Conservation (phyloP, 2,113 vertebrate species). For the Arizona elegans region DNA sequence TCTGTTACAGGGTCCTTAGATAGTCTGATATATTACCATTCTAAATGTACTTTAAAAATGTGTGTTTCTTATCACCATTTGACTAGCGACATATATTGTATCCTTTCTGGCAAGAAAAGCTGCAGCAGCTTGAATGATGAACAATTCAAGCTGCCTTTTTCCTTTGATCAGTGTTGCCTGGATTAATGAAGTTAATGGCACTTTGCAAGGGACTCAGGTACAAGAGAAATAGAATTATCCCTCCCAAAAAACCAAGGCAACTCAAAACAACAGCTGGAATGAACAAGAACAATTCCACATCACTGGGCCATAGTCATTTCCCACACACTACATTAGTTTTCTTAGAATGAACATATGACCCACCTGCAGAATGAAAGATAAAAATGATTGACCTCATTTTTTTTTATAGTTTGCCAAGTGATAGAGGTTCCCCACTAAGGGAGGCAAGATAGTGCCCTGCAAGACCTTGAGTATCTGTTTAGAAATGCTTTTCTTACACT, state of each 20-base stretch:
- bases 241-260: background rate
- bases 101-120: background rate
- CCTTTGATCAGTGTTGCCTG: background rate
- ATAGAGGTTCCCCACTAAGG: background rate
- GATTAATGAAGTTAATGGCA: conserved; percentile 11
- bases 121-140: rapidly evolving
- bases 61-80: background rate
- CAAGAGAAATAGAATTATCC: background rate
- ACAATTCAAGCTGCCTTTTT: conserved; percentile 32
- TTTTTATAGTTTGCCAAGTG: background rate
- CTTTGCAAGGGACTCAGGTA: background rate
- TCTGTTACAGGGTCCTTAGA: background rate
- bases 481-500: background rate
- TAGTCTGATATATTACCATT: background rate
- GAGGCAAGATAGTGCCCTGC: background rate
- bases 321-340: background rate
- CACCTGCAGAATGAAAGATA: background rate
- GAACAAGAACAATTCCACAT: background rate
- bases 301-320: background rate
- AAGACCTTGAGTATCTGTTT: background rate
- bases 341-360: background rate
- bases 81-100: conserved; percentile 5
- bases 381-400: background rate
- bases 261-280: conserved; percentile 1
- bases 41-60: background rate